Conservation (phyloP, 2,113 vertebrate species). For the Actenoides hombroni region DNA sequence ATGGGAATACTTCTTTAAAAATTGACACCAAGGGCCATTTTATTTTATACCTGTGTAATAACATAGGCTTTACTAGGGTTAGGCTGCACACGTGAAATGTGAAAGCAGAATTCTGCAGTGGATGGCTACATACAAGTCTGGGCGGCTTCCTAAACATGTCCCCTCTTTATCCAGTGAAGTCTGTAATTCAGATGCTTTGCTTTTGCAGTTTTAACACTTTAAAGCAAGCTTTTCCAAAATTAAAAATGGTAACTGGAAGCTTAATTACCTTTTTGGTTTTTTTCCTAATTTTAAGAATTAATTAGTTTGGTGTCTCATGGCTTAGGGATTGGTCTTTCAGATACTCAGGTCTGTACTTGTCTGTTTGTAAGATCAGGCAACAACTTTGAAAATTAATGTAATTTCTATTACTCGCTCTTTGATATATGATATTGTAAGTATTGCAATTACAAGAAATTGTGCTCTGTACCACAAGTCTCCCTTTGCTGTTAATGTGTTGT, state of each 20-base stretch:
- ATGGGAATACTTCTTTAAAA: neutral
- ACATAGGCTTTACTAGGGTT: neutral
- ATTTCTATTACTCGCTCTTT: conserved; percentile 2
- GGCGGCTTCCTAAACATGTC: neutral
- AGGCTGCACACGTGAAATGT: neutral
- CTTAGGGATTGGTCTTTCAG: neutral
- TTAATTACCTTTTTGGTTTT: neutral
- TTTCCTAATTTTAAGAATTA: neutral
- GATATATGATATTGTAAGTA: conserved; percentile 20
- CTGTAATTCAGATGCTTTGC: neutral
- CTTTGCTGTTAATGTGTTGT: neutral
- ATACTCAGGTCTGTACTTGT: neutral
- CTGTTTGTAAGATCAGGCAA: neutral
- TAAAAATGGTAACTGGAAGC: neutral
- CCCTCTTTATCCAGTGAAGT: neutral
- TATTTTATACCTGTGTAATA: neutral
- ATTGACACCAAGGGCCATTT: neutral
- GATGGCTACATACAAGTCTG: neutral
- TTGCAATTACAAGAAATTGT: conserved; percentile 3
- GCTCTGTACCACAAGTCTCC: neutral
- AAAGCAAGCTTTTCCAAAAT: neutral
- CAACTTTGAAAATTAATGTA: neutral
- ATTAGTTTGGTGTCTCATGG: neutral
- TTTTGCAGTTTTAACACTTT: neutral
- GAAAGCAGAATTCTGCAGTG: neutral